These are phyloP conservation scores for Eubasilissa splendida DNA, from an alignment of 2,888 invertebrate genomes.

Conservation along the genomic window DNA sequence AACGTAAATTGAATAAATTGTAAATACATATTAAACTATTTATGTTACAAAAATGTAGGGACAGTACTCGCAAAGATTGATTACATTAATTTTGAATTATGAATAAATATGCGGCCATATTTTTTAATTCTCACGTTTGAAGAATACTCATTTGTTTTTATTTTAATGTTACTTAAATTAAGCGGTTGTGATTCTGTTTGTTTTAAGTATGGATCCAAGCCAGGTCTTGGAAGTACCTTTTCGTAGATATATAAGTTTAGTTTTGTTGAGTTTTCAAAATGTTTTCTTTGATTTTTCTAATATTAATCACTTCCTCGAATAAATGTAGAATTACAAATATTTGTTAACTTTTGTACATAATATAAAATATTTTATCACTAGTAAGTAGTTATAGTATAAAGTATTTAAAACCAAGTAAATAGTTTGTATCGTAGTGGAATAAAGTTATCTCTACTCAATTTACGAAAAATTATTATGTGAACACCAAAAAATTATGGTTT, in stretches of 20 bases:
- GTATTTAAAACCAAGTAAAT: neutral
- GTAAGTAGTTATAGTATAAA: neutral
- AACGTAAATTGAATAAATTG: conserved; percentile 3
- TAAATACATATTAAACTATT: conserved; percentile 8
- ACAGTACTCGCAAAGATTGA: conserved; percentile 32
- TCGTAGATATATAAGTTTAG: conserved; percentile 34
- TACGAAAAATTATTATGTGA: neutral
- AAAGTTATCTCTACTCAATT: neutral
- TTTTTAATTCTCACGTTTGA: conserved; percentile 32
- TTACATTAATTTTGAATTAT: conserved; percentile 21
- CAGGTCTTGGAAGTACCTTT: conserved; percentile 54
- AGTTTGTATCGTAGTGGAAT: neutral
- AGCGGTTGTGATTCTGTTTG: conserved; percentile 56
- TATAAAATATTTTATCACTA: conserved; percentile 10
- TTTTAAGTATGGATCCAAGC: conserved; percentile 47
- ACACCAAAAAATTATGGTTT: conserved; percentile 2
- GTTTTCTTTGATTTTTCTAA: conserved; percentile 28
- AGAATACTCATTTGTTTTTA: conserved; percentile 53
- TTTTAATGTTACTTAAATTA: conserved; percentile 54
- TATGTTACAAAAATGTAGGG: conserved; percentile 32
- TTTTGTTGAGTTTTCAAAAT: conserved; percentile 38
- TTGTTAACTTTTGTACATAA: conserved; percentile 33
- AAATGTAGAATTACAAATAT: conserved; percentile 16
- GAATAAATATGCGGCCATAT: conserved; percentile 31
- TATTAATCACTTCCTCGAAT: conserved; percentile 31